phyloP scores from a whole-genome alignment of 2,797 vertebrate species.

The Malacoraja senta region DNA sequence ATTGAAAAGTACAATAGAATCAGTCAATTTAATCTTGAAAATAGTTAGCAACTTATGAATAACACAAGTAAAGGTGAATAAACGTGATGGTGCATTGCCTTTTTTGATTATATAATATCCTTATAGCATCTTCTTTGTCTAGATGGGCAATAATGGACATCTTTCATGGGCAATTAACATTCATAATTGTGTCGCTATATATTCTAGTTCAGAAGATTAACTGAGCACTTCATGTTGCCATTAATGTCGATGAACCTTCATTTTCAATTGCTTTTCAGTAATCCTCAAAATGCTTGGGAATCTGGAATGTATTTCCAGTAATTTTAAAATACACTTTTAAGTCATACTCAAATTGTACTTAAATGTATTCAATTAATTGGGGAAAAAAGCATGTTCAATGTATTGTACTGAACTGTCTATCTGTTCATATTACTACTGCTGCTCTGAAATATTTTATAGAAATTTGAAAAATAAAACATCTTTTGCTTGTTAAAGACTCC shows the following conservation, averaged over 20 bases:
- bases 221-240: neutral
- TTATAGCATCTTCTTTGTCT: neutral
- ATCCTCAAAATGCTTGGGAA: neutral
- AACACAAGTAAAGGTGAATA: neutral
- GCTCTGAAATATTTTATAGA: neutral
- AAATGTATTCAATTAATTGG: neutral
- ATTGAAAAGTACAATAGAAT: neutral
- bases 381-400: neutral
- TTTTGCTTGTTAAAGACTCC: neutral
- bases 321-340: neutral
- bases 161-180: neutral
- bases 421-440: neutral
- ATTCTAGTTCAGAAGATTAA: neutral
- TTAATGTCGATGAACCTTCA: neutral
- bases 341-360: neutral
- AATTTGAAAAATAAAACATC: neutral
- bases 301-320: neutral
- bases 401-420: neutral
- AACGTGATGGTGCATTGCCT: neutral
- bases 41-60: neutral
- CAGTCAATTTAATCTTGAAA: neutral
- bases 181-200: neutral
- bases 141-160: neutral
- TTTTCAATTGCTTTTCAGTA: neutral
- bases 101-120: neutral